These are phyloP conservation scores for Pedicia rivosa DNA, from an alignment of 2,888 invertebrate genomes.

Conservation along the genomic window DNA sequence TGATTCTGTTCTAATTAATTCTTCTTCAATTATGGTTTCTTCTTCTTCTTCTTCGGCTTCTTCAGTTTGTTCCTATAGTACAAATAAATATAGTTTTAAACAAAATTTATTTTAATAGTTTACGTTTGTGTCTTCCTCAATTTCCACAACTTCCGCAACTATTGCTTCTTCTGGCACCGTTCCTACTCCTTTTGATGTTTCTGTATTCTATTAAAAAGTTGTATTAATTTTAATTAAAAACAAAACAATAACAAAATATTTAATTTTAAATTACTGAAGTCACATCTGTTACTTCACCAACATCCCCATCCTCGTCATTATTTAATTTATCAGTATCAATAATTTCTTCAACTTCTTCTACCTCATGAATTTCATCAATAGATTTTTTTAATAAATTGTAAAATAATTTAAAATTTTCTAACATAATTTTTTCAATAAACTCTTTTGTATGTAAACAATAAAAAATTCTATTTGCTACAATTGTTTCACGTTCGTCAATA, in stretches of 20 bases:
- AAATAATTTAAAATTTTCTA: conserved; percentile 50
- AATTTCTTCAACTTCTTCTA: conserved; percentile 6
- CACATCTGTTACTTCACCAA: conserved; percentile 30
- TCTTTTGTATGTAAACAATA: conserved; percentile 34
- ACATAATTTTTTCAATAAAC: conserved; percentile 40
- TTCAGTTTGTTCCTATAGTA: conserved; percentile 22
- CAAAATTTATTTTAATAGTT: no score
- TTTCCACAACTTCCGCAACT: conserved; percentile 17
- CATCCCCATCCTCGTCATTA: conserved; percentile 12
- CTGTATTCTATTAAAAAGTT: no score
- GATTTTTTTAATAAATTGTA: conserved; percentile 39
- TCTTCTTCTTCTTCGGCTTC: conserved; percentile 33
- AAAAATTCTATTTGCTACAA: conserved; percentile 20
- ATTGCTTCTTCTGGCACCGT: conserved; percentile 16
- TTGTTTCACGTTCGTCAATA: conserved; percentile 22
- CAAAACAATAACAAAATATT: no score
- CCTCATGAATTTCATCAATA: conserved; percentile 4
- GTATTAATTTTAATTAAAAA: no score
- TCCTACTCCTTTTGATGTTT: no score
- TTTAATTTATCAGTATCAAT: conserved; percentile 24
- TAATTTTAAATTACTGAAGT: no score
- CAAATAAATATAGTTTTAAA: conserved; percentile 11
- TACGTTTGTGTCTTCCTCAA: conserved; percentile 14
- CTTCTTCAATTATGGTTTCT: conserved; percentile 19
- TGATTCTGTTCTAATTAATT: conserved; percentile 15